Conservation (phyloP, 1,140 invertebrate genomes). For the Centruroides sculpturatus region DNA sequence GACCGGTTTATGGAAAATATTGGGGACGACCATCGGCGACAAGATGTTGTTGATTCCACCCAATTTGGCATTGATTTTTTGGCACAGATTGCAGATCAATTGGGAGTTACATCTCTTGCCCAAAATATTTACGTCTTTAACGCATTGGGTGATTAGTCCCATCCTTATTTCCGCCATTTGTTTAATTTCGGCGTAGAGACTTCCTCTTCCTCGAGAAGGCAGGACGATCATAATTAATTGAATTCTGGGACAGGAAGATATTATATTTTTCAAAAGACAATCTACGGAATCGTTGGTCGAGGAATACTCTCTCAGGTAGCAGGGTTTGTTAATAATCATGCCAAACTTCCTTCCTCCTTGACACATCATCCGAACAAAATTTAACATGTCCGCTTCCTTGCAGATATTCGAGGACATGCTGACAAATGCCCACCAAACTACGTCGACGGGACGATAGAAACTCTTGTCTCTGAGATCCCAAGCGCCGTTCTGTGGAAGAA, state of each 20-base stretch:
- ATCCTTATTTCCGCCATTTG: slow-evolving; percentile 53
- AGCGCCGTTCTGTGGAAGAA: slow-evolving; percentile 31
- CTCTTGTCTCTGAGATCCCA: slow-evolving; percentile 46
- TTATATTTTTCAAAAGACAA: not conserved
- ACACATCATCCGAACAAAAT: not conserved
- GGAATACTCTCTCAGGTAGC: not conserved
- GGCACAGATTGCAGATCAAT: slow-evolving; percentile 52
- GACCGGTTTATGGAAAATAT: slow-evolving; percentile 25
- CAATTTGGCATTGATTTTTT: slow-evolving; percentile 37
- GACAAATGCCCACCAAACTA: slow-evolving; percentile 19
- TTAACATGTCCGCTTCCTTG: not conserved
- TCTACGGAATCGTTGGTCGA: not conserved
- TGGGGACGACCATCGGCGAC: not conserved
- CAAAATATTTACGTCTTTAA: slow-evolving; percentile 43
- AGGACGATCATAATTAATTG: slow-evolving; percentile 5
- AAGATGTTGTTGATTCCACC: not conserved
- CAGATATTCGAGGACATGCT: slow-evolving; percentile 8
- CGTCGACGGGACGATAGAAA: slow-evolving; percentile 35
- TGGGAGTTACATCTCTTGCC: slow-evolving; percentile 1
- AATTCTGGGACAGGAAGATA: not conserved
- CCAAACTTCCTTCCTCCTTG: not conserved
- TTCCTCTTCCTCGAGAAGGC: not conserved
- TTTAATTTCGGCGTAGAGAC: slow-evolving; percentile 42
- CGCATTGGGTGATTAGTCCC: slow-evolving; percentile 66
- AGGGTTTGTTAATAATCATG: not conserved